Percentiles rank a stretch among this genome's conserved stretches.
These are phyloP conservation scores for Macropis europaea DNA, from an alignment of 2,888 invertebrate species.

Conservation along the genomic window DNA sequence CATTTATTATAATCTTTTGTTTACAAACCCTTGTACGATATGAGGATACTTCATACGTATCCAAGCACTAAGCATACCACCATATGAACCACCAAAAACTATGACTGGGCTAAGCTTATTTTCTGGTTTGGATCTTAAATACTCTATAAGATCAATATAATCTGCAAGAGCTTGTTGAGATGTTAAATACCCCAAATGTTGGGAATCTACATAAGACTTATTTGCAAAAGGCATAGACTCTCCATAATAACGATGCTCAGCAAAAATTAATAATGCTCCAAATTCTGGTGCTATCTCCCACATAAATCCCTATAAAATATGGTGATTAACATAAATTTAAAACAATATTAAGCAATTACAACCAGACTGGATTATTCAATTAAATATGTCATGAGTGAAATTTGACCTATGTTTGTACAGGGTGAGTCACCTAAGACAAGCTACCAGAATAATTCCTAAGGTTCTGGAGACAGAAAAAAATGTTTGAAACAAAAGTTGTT, in stretches of 20 bases:
- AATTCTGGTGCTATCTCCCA: constrained; percentile 93
- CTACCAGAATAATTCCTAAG: no score
- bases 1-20: neutral
- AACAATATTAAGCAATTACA: neutral
- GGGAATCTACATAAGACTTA: constrained; percentile 84
- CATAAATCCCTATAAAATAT: constrained; percentile 96
- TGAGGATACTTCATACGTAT: constrained; percentile 97
- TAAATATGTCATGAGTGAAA: no score
- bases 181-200: constrained; percentile 90
- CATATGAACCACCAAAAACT: constrained; percentile 94
- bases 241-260: constrained; percentile 98
- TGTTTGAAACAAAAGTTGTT: no score
- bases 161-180: constrained; percentile 97
- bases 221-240: constrained; percentile 93
- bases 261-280: constrained; percentile 86
- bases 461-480: no score
- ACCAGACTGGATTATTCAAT: no score
- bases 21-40: constrained; percentile 85
- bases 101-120: constrained; percentile 87
- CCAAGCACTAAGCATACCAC: constrained; percentile 98
- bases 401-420: no score
- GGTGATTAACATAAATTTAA: constrained; percentile 79
- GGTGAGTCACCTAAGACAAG: no score
- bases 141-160: constrained; percentile 89
- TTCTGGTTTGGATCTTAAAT: constrained; percentile 82